Evolutionary conservation across 2,113 vertebrate species (phyloP).

Genomic region (Pipra filicauda): DNA sequence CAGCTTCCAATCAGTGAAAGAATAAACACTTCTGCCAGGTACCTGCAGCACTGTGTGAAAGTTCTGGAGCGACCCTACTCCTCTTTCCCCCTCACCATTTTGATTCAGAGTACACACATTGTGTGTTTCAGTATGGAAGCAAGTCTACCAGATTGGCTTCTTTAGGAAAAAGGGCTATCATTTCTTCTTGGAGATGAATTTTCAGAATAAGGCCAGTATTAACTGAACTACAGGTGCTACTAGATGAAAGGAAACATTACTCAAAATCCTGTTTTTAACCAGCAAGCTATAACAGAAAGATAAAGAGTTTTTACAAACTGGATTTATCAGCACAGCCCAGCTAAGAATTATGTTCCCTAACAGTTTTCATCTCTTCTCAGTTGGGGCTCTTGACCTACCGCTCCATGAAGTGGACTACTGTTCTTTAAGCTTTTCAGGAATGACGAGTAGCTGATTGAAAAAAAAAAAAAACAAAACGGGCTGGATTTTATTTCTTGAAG

Average conservation of each 20-base stretch:
- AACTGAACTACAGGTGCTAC: neutral
- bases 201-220: neutral
- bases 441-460: neutral
- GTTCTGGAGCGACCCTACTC: neutral
- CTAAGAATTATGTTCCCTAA: neutral
- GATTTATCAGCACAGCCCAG: neutral
- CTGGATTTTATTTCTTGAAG: neutral
- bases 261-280: neutral
- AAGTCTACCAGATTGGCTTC: neutral
- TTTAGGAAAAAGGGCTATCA: neutral
- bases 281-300: neutral
- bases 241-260: neutral
- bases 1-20: neutral
- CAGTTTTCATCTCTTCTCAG: neutral
- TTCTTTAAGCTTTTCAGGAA: neutral
- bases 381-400: neutral
- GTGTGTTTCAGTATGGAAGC: neutral
- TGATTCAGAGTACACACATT: neutral
- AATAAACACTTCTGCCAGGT: neutral
- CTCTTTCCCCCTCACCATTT: neutral
- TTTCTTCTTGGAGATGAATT: neutral
- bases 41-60: accelerated
- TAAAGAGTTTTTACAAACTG: neutral
- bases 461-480: neutral
- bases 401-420: neutral